Base-by-base conservation (phyloP, 2,888 invertebrate genomes). In the Ophion ventricosus region DNA sequence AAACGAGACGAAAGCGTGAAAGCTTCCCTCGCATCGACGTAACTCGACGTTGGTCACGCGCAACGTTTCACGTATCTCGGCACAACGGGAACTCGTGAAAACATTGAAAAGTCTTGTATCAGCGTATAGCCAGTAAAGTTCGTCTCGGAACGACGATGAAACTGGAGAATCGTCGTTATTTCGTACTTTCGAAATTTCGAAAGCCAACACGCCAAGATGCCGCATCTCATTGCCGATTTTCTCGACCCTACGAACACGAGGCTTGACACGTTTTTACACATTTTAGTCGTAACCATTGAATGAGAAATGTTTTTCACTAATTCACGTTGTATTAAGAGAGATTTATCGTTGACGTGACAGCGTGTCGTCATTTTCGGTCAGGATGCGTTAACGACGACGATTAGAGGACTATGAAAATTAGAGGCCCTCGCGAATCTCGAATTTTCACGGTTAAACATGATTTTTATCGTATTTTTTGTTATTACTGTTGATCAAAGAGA, bases 21-120 rank as follows among this genome's bases (percentile, higher is more conserved):
- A 85, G 80, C 79, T 83, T 67, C 66, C 43, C 63, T 69, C 76
- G 85, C 87, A 86, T 86, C 88, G 85, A 78, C 85, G 87, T 82
- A 87, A 77, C 84, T 78, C 84, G 86, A 86, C 87, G 85, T 87
- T 88, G 88, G 89, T 89, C 87, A 90, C 88, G 88, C 85, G 87
- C 88, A 89, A 70, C 80, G 14, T 56, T 54, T 70, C 70, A 26
- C 70, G 70, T 54, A 70, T 63, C 61, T 78, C 54, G 70, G 29
- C 43, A 35, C 57, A 54, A 54, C 77, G 25, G 43, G 35, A 59
- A 17, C 17, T 1, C 67, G 25, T 59, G 77, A 29, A 29, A 59
- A 69, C 49, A 23, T 67, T 7, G 49, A 49, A 20, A 49, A 61
- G n/a, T 74, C 61, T 56, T 40, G 56, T 7, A 10, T 66, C 40